Evolutionary conservation across 2,888 invertebrate genomes (phyloP).

Genomic region (Apoda limacodes): DNA sequence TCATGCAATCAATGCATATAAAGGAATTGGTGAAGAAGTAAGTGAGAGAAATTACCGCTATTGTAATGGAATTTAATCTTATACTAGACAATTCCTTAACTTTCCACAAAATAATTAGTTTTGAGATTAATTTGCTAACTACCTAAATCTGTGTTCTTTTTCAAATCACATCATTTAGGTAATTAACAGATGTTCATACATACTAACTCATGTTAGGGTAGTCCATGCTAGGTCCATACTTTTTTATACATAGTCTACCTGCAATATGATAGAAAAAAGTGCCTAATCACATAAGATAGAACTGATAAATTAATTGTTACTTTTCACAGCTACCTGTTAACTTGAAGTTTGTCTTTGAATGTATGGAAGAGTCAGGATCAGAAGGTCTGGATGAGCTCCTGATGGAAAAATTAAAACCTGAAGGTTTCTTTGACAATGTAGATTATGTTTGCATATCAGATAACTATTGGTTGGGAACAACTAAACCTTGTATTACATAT

Average conservation of each 20-base stretch:
- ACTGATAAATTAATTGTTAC: conserved; percentile 3
- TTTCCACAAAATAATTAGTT: too few relatives aligned
- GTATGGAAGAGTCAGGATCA: conserved; percentile 98
- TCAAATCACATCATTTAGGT: too few relatives aligned
- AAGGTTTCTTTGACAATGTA: conserved; percentile 83
- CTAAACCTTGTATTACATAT: conserved; percentile 97
- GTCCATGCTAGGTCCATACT: too few relatives aligned
- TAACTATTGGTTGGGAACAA: conserved; percentile 98
- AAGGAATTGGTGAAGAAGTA: conserved; percentile 75
- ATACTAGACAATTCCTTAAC: too few relatives aligned
- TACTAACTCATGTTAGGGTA: too few relatives aligned
- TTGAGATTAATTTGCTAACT: too few relatives aligned
- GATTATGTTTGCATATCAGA: conserved; percentile 98
- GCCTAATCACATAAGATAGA: not conserved
- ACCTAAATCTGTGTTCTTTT: too few relatives aligned
- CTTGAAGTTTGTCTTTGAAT: conserved; percentile 93
- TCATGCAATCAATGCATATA: conserved; percentile 90
- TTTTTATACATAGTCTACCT: too few relatives aligned
- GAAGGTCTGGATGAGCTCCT: conserved; percentile 94
- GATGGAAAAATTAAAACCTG: conserved; percentile 57
- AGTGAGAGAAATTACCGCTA: too few relatives aligned
- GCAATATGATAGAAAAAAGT: not conserved
- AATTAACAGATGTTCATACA: too few relatives aligned
- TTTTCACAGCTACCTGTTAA: conserved; percentile 75
- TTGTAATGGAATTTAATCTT: too few relatives aligned